phyloP scores from a whole-genome alignment of 2,888 invertebrate genomes.

The Glaucopsyche alexis region DNA sequence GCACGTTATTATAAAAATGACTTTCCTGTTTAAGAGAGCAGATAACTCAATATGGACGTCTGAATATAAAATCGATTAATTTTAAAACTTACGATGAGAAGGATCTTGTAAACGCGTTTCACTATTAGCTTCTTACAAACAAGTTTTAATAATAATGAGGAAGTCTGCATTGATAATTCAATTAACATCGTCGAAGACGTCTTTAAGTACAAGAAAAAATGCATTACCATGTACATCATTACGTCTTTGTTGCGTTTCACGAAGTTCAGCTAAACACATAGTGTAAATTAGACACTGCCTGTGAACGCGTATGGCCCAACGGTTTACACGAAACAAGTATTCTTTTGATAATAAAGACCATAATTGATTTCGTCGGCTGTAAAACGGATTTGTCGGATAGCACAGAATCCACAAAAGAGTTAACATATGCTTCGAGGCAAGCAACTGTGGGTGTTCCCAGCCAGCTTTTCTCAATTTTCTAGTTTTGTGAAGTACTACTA shows the following conservation, averaged over 20 bases:
- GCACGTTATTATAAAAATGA: constrained; percentile 57
- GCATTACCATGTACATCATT: constrained; percentile 73
- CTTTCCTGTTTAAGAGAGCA: constrained; percentile 61
- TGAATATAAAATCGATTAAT: constrained; percentile 59
- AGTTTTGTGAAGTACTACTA: not conserved
- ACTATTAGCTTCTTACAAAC: constrained; percentile 45
- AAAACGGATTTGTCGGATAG: constrained; percentile 52
- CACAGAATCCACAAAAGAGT: constrained; percentile 71
- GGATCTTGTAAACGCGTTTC: constrained; percentile 4
- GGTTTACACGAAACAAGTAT: constrained; percentile 44
- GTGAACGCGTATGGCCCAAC: constrained; percentile 45
- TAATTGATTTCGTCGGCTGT: constrained; percentile 50
- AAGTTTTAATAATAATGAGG: constrained; percentile 67
- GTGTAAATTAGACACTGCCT: constrained; percentile 71
- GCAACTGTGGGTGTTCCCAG: constrained; percentile 74
- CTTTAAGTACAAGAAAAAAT: constrained; percentile 71
- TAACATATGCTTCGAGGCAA: constrained; percentile 68
- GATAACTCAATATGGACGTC: constrained; percentile 61
- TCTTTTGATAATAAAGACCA: constrained; percentile 50
- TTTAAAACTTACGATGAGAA: constrained; percentile 40
- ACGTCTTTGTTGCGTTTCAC: constrained; percentile 73
- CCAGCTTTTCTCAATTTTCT: constrained; percentile 45
- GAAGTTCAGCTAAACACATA: constrained; percentile 72
- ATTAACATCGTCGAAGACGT: constrained; percentile 65
- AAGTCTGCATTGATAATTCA: constrained; percentile 70